phyloP scores from a whole-genome alignment of 2,888 invertebrate species.

The Yponomeuta plumbellus region DNA sequence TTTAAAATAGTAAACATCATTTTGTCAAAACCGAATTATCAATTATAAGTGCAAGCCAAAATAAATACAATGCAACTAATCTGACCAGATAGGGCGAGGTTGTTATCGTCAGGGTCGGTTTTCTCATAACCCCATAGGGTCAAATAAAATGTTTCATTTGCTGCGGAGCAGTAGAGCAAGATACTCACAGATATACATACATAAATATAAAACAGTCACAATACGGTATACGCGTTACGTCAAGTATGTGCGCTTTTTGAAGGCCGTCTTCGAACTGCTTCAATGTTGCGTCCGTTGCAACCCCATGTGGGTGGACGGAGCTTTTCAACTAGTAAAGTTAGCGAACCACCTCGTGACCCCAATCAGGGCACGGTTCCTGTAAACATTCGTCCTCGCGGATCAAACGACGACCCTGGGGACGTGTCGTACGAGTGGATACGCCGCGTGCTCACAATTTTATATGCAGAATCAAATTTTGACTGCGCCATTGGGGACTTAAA shows the following conservation, averaged over 20 bases:
- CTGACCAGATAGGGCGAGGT: neutral
- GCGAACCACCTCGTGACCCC: neutral
- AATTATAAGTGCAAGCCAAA: neutral
- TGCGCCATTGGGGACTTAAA: neutral
- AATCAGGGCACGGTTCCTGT: neutral
- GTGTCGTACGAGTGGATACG: neutral
- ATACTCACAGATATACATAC: neutral
- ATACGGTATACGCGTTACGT: neutral
- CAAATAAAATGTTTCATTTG: neutral
- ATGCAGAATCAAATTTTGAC: conserved; percentile 1
- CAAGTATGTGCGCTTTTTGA: too few relatives aligned
- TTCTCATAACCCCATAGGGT: neutral
- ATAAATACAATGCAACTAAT: neutral
- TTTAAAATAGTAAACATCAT: neutral
- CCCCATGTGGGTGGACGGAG: neutral
- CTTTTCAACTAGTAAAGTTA: neutral
- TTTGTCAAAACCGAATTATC: neutral
- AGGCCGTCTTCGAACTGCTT: too few relatives aligned
- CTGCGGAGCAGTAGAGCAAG: neutral
- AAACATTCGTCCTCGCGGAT: conserved; percentile 6
- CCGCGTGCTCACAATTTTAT: neutral
- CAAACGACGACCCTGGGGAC: neutral
- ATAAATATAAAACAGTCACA: neutral
- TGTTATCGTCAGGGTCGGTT: neutral
- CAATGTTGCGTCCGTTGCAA: neutral